A percentile compares a stretch with the other conserved stretches of the same genome.
Evolutionary conservation across 2,113 vertebrate genomes (phyloP).

Genomic region (Vulpes lagopus): DNA sequence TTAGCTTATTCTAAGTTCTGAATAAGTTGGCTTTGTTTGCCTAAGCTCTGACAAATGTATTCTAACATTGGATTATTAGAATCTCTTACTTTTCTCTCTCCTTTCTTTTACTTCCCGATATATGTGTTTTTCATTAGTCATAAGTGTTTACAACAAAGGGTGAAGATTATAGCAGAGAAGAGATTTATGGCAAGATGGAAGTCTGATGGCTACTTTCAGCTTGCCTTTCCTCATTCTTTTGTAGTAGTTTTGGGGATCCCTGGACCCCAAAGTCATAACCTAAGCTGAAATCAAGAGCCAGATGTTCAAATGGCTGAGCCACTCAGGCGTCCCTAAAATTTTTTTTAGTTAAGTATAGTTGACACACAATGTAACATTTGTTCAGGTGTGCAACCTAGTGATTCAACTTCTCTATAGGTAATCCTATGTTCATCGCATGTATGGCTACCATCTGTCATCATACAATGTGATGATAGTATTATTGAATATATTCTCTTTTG

Average conservation of each 20-base stretch:
- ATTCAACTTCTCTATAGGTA: neutral
- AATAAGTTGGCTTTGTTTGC: neutral
- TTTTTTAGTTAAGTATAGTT: neutral
- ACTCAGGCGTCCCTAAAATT: neutral
- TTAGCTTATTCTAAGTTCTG: constrained; percentile 13
- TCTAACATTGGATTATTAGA: neutral
- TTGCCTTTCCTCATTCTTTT: neutral
- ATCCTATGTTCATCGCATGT: neutral
- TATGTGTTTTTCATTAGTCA: neutral
- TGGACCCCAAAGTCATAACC: neutral
- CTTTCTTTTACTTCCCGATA: neutral
- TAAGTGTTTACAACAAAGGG: neutral
- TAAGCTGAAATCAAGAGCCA: neutral
- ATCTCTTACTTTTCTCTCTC: neutral
- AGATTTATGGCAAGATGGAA: neutral
- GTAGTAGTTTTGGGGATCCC: neutral
- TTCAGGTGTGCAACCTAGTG: neutral
- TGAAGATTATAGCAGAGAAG: neutral
- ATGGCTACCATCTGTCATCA: neutral
- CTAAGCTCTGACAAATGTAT: neutral
- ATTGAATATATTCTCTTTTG: neutral
- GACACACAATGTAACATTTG: neutral
- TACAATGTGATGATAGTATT: neutral
- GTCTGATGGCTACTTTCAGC: neutral
- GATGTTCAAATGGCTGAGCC: neutral